Evolutionary conservation across 2,113 vertebrate genomes (phyloP).

Genomic region (Colossoma macropomum): DNA sequence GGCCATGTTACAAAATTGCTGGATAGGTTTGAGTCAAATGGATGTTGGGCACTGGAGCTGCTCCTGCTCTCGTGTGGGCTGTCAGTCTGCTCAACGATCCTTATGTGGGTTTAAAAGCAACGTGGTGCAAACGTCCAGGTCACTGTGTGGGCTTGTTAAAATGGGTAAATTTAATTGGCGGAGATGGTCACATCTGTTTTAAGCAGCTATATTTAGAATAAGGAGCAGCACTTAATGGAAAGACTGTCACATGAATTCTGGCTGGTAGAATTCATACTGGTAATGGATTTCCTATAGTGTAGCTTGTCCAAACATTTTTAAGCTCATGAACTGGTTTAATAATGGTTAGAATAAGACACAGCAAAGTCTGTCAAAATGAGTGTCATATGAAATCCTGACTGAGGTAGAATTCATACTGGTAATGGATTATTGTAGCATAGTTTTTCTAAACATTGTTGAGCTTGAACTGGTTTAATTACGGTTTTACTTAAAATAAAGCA

Average conservation of each 20-base stretch:
- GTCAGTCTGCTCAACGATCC: conserved; percentile 26
- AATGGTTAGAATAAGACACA: not conserved
- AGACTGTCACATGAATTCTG: not conserved
- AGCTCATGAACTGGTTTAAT: not conserved
- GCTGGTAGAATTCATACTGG: not conserved
- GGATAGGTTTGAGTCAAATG: conserved; percentile 19
- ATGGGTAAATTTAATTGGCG: conserved; percentile 15
- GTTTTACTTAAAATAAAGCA: too few species aligned
- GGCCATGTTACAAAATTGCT: conserved; percentile 18
- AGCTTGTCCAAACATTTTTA: not conserved
- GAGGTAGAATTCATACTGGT: too few species aligned
- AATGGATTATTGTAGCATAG: too few species aligned
- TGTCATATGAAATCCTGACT: too few species aligned
- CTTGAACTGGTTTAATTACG: too few species aligned
- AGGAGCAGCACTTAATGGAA: not conserved
- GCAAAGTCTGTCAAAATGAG: too few species aligned
- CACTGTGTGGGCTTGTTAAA: conserved; percentile 29
- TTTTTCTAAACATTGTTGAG: too few species aligned
- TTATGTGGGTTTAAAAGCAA: conserved; percentile 56
- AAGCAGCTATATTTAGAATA: not conserved
- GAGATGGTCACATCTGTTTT: not conserved
- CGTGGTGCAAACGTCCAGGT: conserved; percentile 32
- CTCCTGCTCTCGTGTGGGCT: conserved; percentile 10
- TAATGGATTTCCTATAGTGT: not conserved
- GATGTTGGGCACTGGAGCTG: not conserved